phyloP scores from a whole-genome alignment of 2,797 vertebrate genomes.

The Epinephelus coioides region DNA sequence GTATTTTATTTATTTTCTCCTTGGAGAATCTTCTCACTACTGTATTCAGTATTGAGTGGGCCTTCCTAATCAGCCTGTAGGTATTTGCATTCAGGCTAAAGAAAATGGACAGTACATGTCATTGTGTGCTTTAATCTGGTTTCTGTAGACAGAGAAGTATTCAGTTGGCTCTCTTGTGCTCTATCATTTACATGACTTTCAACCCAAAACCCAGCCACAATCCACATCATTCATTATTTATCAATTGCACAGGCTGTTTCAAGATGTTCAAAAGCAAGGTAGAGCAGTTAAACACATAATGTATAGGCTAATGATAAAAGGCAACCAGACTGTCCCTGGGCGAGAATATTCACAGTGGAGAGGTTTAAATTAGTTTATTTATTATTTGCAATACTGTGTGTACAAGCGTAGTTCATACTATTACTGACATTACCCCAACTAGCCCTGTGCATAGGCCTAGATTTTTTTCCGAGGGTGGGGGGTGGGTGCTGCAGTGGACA shows the following conservation, averaged over 20 bases:
- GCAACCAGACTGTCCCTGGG: background rate
- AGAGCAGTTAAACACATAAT: background rate
- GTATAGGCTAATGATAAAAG: background rate
- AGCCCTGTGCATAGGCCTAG: too few relatives aligned
- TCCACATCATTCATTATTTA: background rate
- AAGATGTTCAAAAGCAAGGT: background rate
- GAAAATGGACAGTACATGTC: background rate
- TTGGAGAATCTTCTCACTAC: background rate
- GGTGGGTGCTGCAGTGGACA: too few relatives aligned
- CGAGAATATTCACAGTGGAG: background rate
- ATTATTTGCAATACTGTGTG: too few relatives aligned
- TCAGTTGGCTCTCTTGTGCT: background rate
- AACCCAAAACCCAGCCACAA: background rate
- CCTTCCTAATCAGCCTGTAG: background rate
- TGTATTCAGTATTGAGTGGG: background rate
- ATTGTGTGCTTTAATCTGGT: background rate
- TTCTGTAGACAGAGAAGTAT: background rate
- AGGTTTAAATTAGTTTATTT: too few relatives aligned
- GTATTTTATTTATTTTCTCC: too few relatives aligned
- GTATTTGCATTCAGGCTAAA: background rate
- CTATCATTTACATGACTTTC: background rate
- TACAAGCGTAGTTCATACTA: too few relatives aligned
- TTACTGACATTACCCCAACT: too few relatives aligned
- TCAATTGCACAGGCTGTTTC: background rate
- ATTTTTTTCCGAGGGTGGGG: too few relatives aligned